Percentiles rank a stretch among this genome's conserved stretches.
These are phyloP conservation scores for Melieria omissa DNA, from an alignment of 2,888 invertebrate species.

Conservation along the genomic window DNA sequence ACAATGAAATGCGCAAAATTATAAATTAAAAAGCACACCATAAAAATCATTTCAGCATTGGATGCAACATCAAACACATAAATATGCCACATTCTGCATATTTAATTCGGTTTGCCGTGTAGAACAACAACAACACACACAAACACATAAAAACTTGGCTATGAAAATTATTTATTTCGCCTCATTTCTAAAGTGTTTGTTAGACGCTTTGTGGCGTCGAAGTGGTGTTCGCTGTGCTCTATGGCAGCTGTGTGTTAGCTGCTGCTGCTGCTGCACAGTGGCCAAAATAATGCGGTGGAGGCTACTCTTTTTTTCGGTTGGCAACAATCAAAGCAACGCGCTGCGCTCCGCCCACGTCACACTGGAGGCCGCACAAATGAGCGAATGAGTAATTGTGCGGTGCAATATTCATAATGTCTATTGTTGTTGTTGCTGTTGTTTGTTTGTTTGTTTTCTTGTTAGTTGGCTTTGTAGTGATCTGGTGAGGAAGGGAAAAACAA, in stretches of 20 bases:
- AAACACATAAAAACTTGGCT: background rate
- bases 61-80: conserved; percentile 15
- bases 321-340: too few relatives aligned
- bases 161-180: background rate
- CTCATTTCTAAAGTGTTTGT: background rate
- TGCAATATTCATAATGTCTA: background rate
- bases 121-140: background rate
- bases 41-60: background rate
- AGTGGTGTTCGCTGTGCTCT: background rate
- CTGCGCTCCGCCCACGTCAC: too few relatives aligned
- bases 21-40: background rate
- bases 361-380: background rate
- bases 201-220: too few relatives aligned
- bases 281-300: too few relatives aligned
- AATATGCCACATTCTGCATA: conserved; percentile 14
- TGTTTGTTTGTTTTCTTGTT: background rate
- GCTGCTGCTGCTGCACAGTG: background rate
- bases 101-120: background rate
- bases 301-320: too few relatives aligned
- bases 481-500: too few relatives aligned
- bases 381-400: background rate
- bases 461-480: too few relatives aligned
- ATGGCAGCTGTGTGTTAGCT: background rate
- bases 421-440: background rate
- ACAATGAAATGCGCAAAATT: conserved; percentile 1